Conservation (phyloP, 2,888 invertebrate species). For the Allygus modestus region DNA sequence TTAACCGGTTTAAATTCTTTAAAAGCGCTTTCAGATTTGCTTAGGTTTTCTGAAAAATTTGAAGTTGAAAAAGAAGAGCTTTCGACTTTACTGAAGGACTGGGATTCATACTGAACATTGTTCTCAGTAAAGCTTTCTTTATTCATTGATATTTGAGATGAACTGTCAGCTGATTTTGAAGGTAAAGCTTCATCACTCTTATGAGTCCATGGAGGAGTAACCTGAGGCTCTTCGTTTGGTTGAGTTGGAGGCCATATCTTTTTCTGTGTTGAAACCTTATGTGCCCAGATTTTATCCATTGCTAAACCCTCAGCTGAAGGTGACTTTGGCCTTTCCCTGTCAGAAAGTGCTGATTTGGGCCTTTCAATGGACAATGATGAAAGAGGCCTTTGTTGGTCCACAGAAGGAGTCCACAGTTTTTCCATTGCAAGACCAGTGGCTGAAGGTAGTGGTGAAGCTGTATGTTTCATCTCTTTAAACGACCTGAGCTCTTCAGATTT, state of each 20-base stretch:
- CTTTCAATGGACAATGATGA: slow-evolving; percentile 34
- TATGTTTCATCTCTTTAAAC: slow-evolving; percentile 31
- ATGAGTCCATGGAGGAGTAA: slow-evolving; percentile 56
- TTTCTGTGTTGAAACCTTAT: slow-evolving; percentile 68
- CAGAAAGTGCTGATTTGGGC: slow-evolving; percentile 72
- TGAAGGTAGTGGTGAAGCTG: slow-evolving; percentile 73
- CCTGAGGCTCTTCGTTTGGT: slow-evolving; percentile 64
- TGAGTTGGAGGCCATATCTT: slow-evolving; percentile 67
- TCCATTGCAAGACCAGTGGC: slow-evolving; percentile 74
- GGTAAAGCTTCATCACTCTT: slow-evolving; percentile 29
- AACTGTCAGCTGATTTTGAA: slow-evolving; percentile 1
- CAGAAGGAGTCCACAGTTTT: slow-evolving; percentile 72
- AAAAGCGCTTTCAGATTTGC: slow-evolving; percentile 39
- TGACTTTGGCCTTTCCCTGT: slow-evolving; percentile 72
- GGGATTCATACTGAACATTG: slow-evolving; percentile 36
- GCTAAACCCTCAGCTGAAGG: slow-evolving; percentile 73
- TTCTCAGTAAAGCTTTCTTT: slow-evolving; percentile 43
- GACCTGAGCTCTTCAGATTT: slow-evolving; percentile 10
- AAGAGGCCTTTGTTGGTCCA: slow-evolving; percentile 64
- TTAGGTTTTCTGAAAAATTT: slow-evolving; percentile 41
- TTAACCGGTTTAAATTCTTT: slow-evolving; percentile 47
- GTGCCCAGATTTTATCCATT: slow-evolving; percentile 74
- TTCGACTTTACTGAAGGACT: slow-evolving; percentile 34
- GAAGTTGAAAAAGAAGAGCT: slow-evolving; percentile 48
- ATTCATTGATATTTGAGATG: slow-evolving; percentile 32